Conservation (phyloP, 2,113 vertebrate genomes). For the Amphiprion ocellaris region DNA sequence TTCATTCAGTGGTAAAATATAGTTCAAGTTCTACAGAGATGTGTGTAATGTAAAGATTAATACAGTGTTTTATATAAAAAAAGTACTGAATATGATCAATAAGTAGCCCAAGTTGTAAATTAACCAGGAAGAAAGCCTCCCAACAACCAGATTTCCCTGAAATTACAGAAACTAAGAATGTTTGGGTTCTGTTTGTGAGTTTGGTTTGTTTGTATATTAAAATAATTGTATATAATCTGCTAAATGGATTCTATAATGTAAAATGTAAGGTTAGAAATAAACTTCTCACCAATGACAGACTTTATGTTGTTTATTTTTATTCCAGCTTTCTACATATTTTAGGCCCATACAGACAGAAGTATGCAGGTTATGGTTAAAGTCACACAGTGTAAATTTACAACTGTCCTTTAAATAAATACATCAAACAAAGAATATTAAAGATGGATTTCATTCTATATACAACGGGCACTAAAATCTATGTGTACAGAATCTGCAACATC, state of each 20-base stretch:
- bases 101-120: background rate
- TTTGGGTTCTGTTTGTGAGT: background rate
- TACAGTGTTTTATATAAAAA: too few relatives aligned
- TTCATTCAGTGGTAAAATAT: background rate
- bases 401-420: background rate
- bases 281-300: conserved; percentile 13
- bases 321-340: conserved; percentile 5
- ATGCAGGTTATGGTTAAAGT: conserved; percentile 4
- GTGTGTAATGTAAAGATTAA: too few relatives aligned
- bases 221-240: too few relatives aligned
- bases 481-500: background rate
- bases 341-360: conserved; percentile 26
- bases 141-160: background rate
- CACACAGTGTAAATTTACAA: conserved; percentile 19
- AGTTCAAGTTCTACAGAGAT: background rate
- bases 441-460: conserved; percentile 18
- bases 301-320: conserved; percentile 39
- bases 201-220: background rate
- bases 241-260: background rate
- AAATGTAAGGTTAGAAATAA: conserved; percentile 2
- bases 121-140: too few relatives aligned
- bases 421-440: conserved; percentile 8
- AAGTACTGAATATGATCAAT: background rate
- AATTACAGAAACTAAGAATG: background rate
- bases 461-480: background rate